Evolutionary conservation across 2,888 invertebrate species (phyloP), one percentile per base, ranked within the genome.

Genomic region (Synanthedon andrenaeformis): DNA sequence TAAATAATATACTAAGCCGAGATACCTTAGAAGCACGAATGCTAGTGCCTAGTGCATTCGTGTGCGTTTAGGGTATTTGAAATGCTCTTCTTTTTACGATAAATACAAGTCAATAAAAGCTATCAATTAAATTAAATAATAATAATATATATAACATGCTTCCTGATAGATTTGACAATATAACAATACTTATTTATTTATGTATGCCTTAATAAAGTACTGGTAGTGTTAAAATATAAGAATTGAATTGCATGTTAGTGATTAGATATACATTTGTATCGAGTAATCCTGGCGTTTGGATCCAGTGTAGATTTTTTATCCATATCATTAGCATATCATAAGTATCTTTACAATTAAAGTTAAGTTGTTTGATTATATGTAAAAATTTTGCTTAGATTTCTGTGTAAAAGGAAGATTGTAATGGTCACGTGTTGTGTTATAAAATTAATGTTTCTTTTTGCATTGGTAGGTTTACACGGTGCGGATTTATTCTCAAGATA

Each of bases 151-250:
- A 76, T 66, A 76, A 79, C 78, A 82, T 82, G 86, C 86, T 87
- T 87, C 86, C 86, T 85, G 79, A 84, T 86, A 86, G 84, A 82
- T 81, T 70, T 79, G 86, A 87, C 86, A 87, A 87, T 87, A 86
- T 82, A 62, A 71, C 75, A 51, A 41, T 35, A 51, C 12, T 28
- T 41, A 81, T 79, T 82, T 72, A 72, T 74, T 82, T 84, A 81
- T 84, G 86, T 84, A 81, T 84, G 86, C 86, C 86, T 83, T 85
- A 84, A 76, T 56, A 72, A 79, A 75, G 80, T 82, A 83, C 69
- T 76, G 72, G 76, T 85, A 83, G 82, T 79, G 73, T 79, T 79
- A 72, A 35, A 79, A 78, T 69, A 60, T 75, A 77, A 82, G 76
- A 56, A 74, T 69, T 72, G 66, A 72, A 76, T 71, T 77, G 81